Conservation (phyloP, 2,113 vertebrate species). For the Peucedramus taeniatus region DNA sequence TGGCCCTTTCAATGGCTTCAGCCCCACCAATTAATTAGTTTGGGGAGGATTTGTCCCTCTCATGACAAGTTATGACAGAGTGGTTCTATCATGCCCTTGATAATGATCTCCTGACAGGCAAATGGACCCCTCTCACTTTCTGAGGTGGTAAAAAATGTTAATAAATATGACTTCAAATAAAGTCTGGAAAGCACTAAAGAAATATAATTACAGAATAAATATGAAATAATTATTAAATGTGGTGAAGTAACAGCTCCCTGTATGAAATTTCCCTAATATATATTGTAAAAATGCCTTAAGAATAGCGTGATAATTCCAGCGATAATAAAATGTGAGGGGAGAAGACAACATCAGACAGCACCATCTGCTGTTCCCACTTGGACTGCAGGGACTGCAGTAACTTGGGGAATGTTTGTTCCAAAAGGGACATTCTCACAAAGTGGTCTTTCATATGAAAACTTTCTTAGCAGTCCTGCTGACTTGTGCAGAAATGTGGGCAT, state of each 20-base stretch:
- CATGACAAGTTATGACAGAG: neutral
- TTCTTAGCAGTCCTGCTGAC: neutral
- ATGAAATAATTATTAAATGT: neutral
- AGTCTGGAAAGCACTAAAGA: neutral
- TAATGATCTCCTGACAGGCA: neutral
- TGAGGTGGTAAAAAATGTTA: neutral
- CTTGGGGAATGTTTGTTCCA: neutral
- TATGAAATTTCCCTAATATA: neutral
- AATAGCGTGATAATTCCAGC: accelerated
- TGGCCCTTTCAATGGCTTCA: neutral
- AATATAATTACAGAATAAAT: neutral
- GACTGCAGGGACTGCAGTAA: accelerated
- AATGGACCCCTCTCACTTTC: neutral
- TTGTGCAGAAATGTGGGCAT: neutral
- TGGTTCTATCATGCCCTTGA: neutral
- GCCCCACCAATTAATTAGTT: neutral
- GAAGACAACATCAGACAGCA: conserved; percentile 12
- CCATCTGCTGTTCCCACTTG: conserved; percentile 44
- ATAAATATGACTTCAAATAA: neutral
- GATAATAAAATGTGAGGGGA: neutral
- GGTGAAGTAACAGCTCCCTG: neutral
- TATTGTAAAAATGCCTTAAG: neutral
- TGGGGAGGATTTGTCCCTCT: neutral
- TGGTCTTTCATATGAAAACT: neutral
- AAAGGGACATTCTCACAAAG: neutral